phyloP scores from a whole-genome alignment of 1,140 invertebrate genomes.

The Cyrtorhinus lividipennis region DNA sequence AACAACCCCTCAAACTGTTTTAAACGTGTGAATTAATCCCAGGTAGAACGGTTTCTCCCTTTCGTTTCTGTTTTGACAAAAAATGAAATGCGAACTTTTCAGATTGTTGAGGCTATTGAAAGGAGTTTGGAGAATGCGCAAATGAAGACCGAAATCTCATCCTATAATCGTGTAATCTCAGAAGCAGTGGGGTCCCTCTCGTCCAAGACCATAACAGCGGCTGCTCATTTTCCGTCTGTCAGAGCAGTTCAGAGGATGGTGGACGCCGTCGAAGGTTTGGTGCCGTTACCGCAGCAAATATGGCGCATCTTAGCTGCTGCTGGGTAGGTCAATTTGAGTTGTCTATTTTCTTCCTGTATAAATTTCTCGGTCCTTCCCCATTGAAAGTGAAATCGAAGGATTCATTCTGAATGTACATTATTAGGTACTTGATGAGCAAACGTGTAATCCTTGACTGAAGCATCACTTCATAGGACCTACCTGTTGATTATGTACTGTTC shows the following conservation, averaged over 20 bases:
- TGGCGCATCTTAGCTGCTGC: slow-evolving; percentile 43
- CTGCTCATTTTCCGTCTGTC: slow-evolving; percentile 78
- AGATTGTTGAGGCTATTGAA: slow-evolving; percentile 83
- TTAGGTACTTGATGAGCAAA: too few relatives aligned
- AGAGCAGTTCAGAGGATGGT: slow-evolving; percentile 86
- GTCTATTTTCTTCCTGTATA: background rate
- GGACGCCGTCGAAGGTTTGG: slow-evolving; percentile 53
- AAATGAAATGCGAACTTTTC: too few relatives aligned
- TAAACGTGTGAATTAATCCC: too few relatives aligned
- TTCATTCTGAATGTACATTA: too few relatives aligned
- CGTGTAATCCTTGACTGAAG: too few relatives aligned
- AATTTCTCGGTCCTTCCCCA: background rate
- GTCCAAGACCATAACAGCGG: slow-evolving; percentile 74
- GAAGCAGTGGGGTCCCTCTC: slow-evolving; percentile 72
- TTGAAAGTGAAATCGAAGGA: too few relatives aligned
- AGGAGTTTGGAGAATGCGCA: slow-evolving; percentile 56
- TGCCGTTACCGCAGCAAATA: slow-evolving; percentile 29
- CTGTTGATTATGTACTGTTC: too few relatives aligned
- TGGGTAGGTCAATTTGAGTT: too few relatives aligned
- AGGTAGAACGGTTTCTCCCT: too few relatives aligned
- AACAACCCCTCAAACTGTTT: too few relatives aligned
- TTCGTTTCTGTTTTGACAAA: too few relatives aligned
- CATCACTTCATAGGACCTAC: too few relatives aligned
- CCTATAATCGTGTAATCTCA: slow-evolving; percentile 67
- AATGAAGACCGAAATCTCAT: slow-evolving; percentile 53